Evolutionary conservation across 1,140 invertebrate genomes (phyloP), one percentile per base, ranked within the genome.

Genomic region (Hycleus phaleratus): DNA sequence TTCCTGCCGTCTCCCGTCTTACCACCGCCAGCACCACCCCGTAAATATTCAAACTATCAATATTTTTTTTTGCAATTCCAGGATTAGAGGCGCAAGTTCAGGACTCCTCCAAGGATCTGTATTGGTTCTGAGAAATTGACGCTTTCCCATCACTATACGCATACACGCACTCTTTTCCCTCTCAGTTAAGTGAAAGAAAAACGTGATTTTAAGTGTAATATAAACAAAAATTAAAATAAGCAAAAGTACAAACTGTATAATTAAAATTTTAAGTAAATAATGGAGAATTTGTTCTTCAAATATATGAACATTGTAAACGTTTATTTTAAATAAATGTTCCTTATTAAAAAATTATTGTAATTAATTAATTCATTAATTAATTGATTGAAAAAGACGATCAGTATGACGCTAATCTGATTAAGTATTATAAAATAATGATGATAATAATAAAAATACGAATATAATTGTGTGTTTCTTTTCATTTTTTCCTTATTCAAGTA

Each of bases 71-170:
- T 57, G 59, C 66, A 68, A 59, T 71, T 64, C 40, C 75, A 80
- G 78, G 78, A 73, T 70, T 80, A 69, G 78, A 80, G 68, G 78
- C 77, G 61, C 78, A 77, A 72, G 78, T 80, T 65, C 78, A 80
- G 68, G 78, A 80, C 67, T 78, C 78, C 54, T 80, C 78, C 24
- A 80, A 80, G 72, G 78, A 80, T 64, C 71, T 79, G 54, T 80
- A 79, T 72, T 80, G 78, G 78, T 80, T 80, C 71, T 80, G 57
- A 68, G 48, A 53, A 61, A 56, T 64, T 60, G 58, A 64, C 51
- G 55, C 56, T 62, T 1, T 39, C 6, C 38, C 38, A 7, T 38
- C 38, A 1, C 38, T 9, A 38, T 10, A 39, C 38, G 10, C 10
- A 39, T 39, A 39, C 10, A 39, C 6, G 1, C 38, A 39, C 6